Percentiles rank a stretch among this genome's conserved stretches.
Evolutionary conservation across 2,797 vertebrate genomes (phyloP).

Genomic region (Anguilla megastoma): DNA sequence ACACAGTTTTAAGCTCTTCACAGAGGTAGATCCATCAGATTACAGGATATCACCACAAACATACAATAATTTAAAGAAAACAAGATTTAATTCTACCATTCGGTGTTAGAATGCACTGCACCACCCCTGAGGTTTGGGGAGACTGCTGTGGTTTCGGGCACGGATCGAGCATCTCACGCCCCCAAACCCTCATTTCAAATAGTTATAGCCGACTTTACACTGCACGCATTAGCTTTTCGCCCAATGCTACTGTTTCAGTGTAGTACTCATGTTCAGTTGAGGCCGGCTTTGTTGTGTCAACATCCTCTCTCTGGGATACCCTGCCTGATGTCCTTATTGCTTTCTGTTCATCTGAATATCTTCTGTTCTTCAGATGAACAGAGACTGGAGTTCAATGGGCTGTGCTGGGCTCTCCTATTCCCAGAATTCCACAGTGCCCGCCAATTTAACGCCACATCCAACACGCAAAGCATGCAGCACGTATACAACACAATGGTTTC

Average conservation of each 20-base stretch:
- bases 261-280: background rate
- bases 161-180: background rate
- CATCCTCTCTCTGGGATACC: background rate
- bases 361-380: background rate
- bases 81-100: background rate
- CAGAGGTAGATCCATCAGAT: conserved; percentile 81
- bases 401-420: background rate
- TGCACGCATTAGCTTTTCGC: background rate
- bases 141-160: background rate
- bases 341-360: background rate
- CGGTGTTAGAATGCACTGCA: background rate
- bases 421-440: background rate
- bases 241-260: background rate
- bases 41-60: background rate
- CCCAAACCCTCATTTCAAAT: no score
- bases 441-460: background rate
- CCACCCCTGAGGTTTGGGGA: background rate
- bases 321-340: background rate
- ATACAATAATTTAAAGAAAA: background rate
- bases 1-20: conserved; percentile 65
- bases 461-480: background rate
- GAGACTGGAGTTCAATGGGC: background rate
- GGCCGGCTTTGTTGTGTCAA: background rate
- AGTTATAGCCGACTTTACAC: background rate
- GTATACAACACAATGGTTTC: background rate